Conservation (phyloP, 1,140 invertebrate species). For the Thalassaphorura encarpata region DNA sequence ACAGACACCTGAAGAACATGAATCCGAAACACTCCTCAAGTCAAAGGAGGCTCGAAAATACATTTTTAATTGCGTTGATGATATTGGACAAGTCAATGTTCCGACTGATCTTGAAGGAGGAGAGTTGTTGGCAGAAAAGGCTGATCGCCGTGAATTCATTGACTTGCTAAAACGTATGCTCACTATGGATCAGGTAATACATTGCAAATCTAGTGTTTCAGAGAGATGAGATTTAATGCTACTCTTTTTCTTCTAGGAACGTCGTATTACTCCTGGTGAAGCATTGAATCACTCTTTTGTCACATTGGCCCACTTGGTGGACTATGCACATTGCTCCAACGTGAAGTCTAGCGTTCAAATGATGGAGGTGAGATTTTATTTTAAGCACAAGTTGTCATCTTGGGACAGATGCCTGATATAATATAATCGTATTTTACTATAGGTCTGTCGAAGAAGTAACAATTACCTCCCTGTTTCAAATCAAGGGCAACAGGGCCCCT, state of each 20-base stretch:
- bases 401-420: neutral
- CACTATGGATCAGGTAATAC: constrained; percentile 82
- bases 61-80: constrained; percentile 98
- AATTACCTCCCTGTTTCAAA: constrained; percentile 17
- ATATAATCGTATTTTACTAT: constrained; percentile 10
- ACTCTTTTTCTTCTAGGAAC: constrained; percentile 49
- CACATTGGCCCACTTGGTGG: constrained; percentile 80
- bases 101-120: constrained; percentile 92
- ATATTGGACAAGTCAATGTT: constrained; percentile 96
- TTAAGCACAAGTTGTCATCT: neutral
- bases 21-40: constrained; percentile 94
- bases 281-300: constrained; percentile 93
- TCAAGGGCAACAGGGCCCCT: constrained; percentile 27
- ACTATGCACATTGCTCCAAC: constrained; percentile 94
- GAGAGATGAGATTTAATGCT: neutral
- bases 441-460: constrained; percentile 29
- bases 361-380: constrained; percentile 71
- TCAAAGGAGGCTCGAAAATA: constrained; percentile 99
- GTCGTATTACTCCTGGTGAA: constrained; percentile 87
- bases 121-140: constrained; percentile 89
- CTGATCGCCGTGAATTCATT: constrained; percentile 91
- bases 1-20: constrained; percentile 92
- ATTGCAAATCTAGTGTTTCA: constrained; percentile 3
- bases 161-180: constrained; percentile 94
- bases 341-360: constrained; percentile 90